Conservation (phyloP, 2,888 invertebrate species). For the Brenthis ino region DNA sequence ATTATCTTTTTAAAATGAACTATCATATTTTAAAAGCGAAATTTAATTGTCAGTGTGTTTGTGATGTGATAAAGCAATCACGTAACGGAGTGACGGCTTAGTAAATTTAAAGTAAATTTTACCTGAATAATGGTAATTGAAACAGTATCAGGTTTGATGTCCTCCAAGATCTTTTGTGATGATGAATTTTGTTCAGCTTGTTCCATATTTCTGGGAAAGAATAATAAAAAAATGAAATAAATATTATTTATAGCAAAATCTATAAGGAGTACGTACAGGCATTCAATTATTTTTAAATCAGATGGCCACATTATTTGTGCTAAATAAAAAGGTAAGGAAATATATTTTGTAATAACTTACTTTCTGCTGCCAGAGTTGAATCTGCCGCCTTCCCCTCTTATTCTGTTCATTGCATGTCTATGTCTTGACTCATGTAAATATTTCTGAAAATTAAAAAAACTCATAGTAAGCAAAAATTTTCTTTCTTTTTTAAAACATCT, state of each 20-base stretch:
- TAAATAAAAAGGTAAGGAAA: background rate
- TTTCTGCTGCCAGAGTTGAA: constrained; percentile 89
- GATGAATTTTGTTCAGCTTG: constrained; percentile 46
- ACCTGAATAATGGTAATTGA: constrained; percentile 77
- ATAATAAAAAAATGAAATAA: constrained; percentile 22
- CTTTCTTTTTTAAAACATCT: no score
- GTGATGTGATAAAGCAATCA: no score
- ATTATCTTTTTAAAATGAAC: background rate
- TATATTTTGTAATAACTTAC: constrained; percentile 52
- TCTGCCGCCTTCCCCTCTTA: constrained; percentile 97
- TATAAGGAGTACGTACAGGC: no score
- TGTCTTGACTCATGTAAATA: constrained; percentile 99
- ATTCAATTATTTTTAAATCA: no score
- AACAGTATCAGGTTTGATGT: constrained; percentile 74
- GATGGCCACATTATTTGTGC: background rate
- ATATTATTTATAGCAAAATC: background rate
- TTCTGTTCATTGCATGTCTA: constrained; percentile 98
- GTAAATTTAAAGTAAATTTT: constrained; percentile 24
- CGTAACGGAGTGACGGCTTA: no score
- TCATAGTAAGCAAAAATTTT: background rate
- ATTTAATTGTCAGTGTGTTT: no score
- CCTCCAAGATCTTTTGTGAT: constrained; percentile 60
- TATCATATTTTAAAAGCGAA: no score
- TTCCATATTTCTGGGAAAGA: constrained; percentile 56
- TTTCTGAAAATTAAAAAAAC: constrained; percentile 84